Percentiles rank a stretch among this genome's conserved stretches.
These are phyloP conservation scores for Poecilia gillii DNA, from an alignment of 2,797 vertebrate species.

Conservation along the genomic window DNA sequence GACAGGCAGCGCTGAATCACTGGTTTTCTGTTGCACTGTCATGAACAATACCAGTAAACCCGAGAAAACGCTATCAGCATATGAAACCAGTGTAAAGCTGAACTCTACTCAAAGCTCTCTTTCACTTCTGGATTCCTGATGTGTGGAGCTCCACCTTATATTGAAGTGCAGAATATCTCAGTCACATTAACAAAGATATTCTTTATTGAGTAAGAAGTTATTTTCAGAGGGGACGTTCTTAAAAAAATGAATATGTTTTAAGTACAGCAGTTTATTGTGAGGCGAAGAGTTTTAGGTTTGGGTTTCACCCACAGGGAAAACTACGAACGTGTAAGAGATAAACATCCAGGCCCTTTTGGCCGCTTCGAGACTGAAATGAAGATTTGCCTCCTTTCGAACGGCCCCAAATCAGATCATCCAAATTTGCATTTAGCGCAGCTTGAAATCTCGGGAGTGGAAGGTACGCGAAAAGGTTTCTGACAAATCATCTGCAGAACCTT, in stretches of 20 bases:
- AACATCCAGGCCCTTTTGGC: not conserved
- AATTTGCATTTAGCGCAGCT: slow-evolving; percentile 23
- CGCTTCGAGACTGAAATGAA: slow-evolving; percentile 8
- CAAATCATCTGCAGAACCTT: slow-evolving; percentile 13
- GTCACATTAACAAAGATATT: slow-evolving; percentile 18
- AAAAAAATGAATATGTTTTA: not conserved
- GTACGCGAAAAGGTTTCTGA: slow-evolving; percentile 10
- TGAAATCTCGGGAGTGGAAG: slow-evolving; percentile 24
- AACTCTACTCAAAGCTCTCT: slow-evolving; percentile 57
- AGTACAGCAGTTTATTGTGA: not conserved
- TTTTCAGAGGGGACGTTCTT: not conserved
- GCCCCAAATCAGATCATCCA: slow-evolving; percentile 9
- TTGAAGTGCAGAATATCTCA: slow-evolving; percentile 17
- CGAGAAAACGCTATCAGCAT: slow-evolving; percentile 59
- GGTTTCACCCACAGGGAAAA: slow-evolving; percentile 1
- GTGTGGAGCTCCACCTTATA: slow-evolving; percentile 31
- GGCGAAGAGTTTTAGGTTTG: no score
- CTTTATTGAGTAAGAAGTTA: not conserved
- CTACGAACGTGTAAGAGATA: not conserved
- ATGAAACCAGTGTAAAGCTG: slow-evolving; percentile 50
- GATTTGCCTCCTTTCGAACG: slow-evolving; percentile 15
- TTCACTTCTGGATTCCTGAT: slow-evolving; percentile 57
- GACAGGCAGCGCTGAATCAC: slow-evolving; percentile 73
- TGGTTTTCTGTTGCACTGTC: slow-evolving; percentile 59
- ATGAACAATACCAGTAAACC: slow-evolving; percentile 62